Evolutionary conservation across 2,113 vertebrate species (phyloP).

Genomic region (Amblyopsis rosae): DNA sequence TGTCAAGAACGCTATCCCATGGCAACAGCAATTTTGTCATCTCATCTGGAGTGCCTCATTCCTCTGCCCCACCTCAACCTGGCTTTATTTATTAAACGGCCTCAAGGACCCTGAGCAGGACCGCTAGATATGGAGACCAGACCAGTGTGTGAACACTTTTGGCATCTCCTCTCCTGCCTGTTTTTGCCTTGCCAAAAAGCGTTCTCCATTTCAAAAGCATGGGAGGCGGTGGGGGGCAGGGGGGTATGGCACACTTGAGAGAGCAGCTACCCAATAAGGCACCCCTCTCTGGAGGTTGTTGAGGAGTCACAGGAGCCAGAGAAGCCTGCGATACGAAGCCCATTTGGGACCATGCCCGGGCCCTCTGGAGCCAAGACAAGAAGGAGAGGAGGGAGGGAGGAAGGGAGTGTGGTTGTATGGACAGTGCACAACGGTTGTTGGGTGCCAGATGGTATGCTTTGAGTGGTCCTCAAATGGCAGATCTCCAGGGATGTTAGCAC

Average conservation of each 20-base stretch:
- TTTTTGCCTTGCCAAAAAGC: conserved; percentile 47
- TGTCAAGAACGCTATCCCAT: conserved; percentile 19
- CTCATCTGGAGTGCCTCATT: conserved; percentile 39
- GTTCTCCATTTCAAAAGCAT: conserved; percentile 67
- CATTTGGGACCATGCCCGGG: conserved; percentile 39
- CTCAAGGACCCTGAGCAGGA: conserved; percentile 21
- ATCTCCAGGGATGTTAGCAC: no score
- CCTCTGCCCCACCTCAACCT: conserved; percentile 41
- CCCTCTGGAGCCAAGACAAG: conserved; percentile 7
- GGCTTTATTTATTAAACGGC: conserved; percentile 47
- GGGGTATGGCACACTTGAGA: conserved; percentile 28
- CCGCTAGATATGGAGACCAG: conserved; percentile 26
- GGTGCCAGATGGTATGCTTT: no score
- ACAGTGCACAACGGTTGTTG: neutral
- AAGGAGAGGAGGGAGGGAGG: conserved; percentile 10
- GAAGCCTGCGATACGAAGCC: conserved; percentile 30
- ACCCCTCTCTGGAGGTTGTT: conserved; percentile 27
- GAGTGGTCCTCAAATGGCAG: no score
- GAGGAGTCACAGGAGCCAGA: conserved; percentile 29
- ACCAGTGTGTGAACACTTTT: conserved; percentile 37
- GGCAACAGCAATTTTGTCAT: conserved; percentile 45
- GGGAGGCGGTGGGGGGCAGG: conserved; percentile 2
- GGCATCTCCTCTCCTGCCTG: conserved; percentile 32
- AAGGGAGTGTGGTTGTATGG: neutral
- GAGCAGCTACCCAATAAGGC: conserved; percentile 53